These are phyloP conservation scores for Entelurus aequoreus DNA, from an alignment of 2,113 vertebrate species.

Conservation along the genomic window DNA sequence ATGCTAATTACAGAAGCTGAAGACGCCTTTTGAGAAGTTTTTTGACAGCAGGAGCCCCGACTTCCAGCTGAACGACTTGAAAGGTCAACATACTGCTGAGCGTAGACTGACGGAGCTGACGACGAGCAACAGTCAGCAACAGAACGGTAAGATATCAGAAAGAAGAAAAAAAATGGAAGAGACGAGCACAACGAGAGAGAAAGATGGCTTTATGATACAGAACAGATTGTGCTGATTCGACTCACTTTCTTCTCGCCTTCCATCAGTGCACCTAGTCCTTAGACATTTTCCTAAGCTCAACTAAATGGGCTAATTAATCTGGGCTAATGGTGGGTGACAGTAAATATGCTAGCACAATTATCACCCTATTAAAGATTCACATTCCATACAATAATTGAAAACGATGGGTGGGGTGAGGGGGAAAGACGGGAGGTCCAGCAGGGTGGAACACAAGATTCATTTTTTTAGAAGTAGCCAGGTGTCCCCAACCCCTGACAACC, in stretches of 20 bases:
- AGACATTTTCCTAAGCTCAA: conserved; percentile 74
- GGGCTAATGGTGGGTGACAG: conserved; percentile 77
- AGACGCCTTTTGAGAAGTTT: conserved; percentile 13
- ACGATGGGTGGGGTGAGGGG: conserved; percentile 52
- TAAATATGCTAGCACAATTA: conserved; percentile 81
- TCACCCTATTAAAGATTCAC: conserved; percentile 78
- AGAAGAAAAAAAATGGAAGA: conserved; percentile 6
- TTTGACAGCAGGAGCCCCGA: conserved; percentile 13
- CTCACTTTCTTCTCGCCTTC: conserved; percentile 45
- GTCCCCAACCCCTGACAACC: neutral
- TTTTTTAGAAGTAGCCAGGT: conserved; percentile 43
- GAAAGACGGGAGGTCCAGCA: conserved; percentile 33
- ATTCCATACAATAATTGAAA: conserved; percentile 70
- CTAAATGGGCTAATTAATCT: conserved; percentile 80
- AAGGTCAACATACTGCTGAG: conserved; percentile 30
- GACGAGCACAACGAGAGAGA: conserved; percentile 29
- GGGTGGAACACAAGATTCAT: conserved; percentile 41
- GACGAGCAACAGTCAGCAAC: conserved; percentile 18
- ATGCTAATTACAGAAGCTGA: conserved; percentile 20
- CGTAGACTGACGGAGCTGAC: conserved; percentile 34
- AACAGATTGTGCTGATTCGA: conserved; percentile 68
- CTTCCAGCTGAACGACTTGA: conserved; percentile 16
- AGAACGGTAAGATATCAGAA: conserved; percentile 9
- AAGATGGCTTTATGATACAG: conserved; percentile 47
- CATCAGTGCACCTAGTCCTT: conserved; percentile 70